phyloP scores from a whole-genome alignment of 2,113 vertebrate species.

The Oxyruncus cristatus region DNA sequence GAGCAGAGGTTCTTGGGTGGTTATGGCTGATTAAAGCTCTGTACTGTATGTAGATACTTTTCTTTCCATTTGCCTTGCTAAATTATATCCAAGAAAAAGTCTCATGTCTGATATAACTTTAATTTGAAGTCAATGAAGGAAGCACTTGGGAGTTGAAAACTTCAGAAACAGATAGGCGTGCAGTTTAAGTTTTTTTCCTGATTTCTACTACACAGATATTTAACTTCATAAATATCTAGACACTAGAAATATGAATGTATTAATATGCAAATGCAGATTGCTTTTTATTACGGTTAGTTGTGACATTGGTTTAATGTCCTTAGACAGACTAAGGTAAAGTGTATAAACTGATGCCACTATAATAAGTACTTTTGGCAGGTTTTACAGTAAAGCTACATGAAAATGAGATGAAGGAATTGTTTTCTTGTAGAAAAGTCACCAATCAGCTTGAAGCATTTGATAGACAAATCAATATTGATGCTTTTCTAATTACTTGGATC shows the following conservation, averaged over 20 bases:
- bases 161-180: background rate
- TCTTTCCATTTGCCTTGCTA: background rate
- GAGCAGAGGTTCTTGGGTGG: background rate
- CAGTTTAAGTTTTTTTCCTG: background rate
- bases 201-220: background rate
- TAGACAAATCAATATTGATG: background rate
- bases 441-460: background rate
- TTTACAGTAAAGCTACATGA: background rate
- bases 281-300: background rate
- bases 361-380: background rate
- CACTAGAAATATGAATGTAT: background rate
- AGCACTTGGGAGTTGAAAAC: background rate
- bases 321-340: background rate
- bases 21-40: background rate
- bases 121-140: background rate
- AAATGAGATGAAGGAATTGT: background rate
- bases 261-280: background rate
- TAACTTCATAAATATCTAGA: background rate
- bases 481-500: background rate
- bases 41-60: background rate
- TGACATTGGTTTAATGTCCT: background rate
- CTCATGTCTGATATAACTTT: background rate
- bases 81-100: background rate
- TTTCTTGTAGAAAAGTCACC: background rate
- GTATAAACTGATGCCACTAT: background rate